These are phyloP conservation scores for Sebastes vulpes DNA, from an alignment of 2,797 vertebrate genomes.

Conservation along the genomic window DNA sequence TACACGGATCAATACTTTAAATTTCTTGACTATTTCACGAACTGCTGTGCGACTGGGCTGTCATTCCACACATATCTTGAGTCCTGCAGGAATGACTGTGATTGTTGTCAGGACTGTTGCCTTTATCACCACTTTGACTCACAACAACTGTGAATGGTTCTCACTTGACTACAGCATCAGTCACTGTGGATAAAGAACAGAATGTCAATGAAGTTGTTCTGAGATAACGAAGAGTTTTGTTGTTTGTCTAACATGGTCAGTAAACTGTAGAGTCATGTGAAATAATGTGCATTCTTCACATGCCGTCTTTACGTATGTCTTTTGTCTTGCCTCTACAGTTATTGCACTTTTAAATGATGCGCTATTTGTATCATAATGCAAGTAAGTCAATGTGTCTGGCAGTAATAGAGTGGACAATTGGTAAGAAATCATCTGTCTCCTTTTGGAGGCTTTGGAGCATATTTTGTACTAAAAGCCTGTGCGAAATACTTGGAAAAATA, in stretches of 20 bases:
- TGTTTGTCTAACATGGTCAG: background rate
- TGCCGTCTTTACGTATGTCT: background rate
- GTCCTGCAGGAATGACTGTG: slow-evolving; percentile 40
- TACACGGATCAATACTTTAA: background rate
- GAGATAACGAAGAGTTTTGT: background rate
- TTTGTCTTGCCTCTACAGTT: background rate
- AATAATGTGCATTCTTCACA: slow-evolving; percentile 7
- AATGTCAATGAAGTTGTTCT: slow-evolving; percentile 15
- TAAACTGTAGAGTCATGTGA: slow-evolving; percentile 1
- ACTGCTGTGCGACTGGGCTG: too few species aligned
- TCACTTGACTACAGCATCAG: slow-evolving; percentile 26
- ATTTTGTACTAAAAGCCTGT: slow-evolving; percentile 62
- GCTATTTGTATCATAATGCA: slow-evolving; percentile 11
- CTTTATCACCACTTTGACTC: slow-evolving; percentile 55
- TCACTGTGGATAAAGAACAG: slow-evolving; percentile 42
- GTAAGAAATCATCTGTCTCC: slow-evolving; percentile 51
- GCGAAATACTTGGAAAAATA: slow-evolving; percentile 82
- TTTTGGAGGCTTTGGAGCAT: slow-evolving; percentile 49
- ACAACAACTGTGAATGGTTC: slow-evolving; percentile 24
- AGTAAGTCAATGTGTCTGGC: slow-evolving; percentile 39
- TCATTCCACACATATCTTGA: slow-evolving; percentile 72
- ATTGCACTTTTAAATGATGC: background rate
- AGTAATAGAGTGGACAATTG: slow-evolving; percentile 25
- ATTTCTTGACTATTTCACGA: too few species aligned
- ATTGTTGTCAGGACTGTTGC: slow-evolving; percentile 38